Conservation (phyloP, 2,888 invertebrate species). For the Cotesia congregata region DNA sequence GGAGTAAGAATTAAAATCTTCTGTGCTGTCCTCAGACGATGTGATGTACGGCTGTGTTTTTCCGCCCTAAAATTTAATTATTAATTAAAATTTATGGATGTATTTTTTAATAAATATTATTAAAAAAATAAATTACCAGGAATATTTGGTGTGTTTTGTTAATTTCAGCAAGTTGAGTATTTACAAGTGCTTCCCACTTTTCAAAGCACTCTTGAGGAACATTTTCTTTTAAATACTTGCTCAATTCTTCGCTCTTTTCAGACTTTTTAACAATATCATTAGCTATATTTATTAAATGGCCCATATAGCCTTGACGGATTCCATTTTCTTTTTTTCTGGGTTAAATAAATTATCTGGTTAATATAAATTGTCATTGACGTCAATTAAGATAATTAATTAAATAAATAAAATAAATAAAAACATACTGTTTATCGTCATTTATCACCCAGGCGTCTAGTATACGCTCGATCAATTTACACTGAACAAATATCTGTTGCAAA, state of each 20-base stretch:
- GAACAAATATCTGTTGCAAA: slow-evolving; percentile 77
- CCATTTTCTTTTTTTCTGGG: slow-evolving; percentile 72
- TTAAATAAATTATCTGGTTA: slow-evolving; percentile 40
- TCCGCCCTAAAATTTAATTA: slow-evolving; percentile 51
- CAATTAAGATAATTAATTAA: neutral
- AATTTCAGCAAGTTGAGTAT: slow-evolving; percentile 59
- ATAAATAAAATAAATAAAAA: slow-evolving; percentile 51
- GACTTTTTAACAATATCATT: slow-evolving; percentile 73
- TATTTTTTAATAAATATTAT: no score
- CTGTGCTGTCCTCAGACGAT: slow-evolving; percentile 56
- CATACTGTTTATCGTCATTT: slow-evolving; percentile 85
- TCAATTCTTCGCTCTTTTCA: slow-evolving; percentile 73
- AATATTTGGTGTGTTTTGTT: slow-evolving; percentile 63
- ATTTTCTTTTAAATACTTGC: slow-evolving; percentile 72
- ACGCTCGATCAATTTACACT: slow-evolving; percentile 84
- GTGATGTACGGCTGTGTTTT: slow-evolving; percentile 51
- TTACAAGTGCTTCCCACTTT: slow-evolving; percentile 62
- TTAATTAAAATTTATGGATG: neutral
- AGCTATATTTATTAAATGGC: slow-evolving; percentile 77
- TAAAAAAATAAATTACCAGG: slow-evolving; percentile 55
- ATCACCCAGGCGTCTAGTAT: slow-evolving; percentile 87
- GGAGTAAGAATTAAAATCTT: slow-evolving; percentile 56
- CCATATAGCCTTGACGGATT: slow-evolving; percentile 77
- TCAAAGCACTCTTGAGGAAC: slow-evolving; percentile 69
- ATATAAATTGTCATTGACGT: slow-evolving; percentile 20